Percentiles rank a stretch among this genome's conserved stretches.
Evolutionary conservation across 2,888 invertebrate species (phyloP).

Genomic region (Actias luna): DNA sequence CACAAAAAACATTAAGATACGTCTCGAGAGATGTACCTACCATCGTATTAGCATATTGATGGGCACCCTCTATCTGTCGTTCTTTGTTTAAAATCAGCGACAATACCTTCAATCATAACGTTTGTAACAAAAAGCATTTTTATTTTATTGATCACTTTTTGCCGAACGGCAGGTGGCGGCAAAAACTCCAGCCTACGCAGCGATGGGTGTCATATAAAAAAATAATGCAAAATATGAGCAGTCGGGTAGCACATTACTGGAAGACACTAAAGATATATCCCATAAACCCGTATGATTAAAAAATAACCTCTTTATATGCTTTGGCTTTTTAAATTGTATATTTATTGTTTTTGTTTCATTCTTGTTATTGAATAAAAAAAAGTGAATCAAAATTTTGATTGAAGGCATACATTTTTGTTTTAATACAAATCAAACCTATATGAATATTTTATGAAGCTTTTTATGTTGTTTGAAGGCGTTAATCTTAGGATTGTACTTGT

Average conservation of each 20-base stretch:
- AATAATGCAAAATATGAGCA: constrained; percentile 19
- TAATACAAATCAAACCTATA: too few species aligned
- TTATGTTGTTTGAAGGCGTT: too few species aligned
- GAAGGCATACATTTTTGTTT: too few species aligned
- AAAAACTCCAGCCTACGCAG: constrained; percentile 41
- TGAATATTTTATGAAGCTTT: too few species aligned
- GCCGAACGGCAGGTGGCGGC: constrained; percentile 65
- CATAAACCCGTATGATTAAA: neutral
- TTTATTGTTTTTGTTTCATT: neutral
- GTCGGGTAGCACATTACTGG: neutral
- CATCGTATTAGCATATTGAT: constrained; percentile 78
- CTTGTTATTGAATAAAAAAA: too few species aligned
- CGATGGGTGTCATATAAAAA: constrained; percentile 23
- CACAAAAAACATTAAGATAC: constrained; percentile 65
- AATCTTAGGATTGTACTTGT: too few species aligned
- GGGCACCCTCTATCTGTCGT: constrained; percentile 67
- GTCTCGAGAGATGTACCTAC: constrained; percentile 57
- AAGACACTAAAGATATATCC: constrained; percentile 2
- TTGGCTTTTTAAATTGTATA: neutral
- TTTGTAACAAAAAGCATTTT: constrained; percentile 60
- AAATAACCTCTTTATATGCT: neutral
- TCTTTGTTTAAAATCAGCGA: constrained; percentile 80
- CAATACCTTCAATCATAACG: constrained; percentile 77
- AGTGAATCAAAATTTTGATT: too few species aligned
- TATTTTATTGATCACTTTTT: constrained; percentile 66